Base-by-base conservation (phyloP, 2,888 invertebrate genomes). In the Oligia latruncula region DNA sequence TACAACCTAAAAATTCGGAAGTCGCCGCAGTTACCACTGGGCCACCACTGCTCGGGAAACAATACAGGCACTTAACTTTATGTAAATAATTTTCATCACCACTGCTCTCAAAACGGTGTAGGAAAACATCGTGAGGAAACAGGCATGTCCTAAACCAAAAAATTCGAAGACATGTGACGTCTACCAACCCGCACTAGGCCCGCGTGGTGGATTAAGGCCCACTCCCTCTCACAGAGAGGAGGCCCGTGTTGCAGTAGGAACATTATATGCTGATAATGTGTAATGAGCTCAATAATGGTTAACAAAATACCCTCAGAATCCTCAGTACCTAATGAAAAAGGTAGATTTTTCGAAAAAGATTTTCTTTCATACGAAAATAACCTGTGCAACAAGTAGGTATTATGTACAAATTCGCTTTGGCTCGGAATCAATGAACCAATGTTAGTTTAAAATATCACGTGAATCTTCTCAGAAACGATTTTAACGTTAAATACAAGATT, bases 361-460 rank as follows among this genome's bases (percentile, higher is more conserved):
- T 43, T 46, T 49, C 5, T 52, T 77, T 66, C 35, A 66, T n/a
- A 55, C 2, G 17, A 17, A 46, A 55, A n/a, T 46, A 46, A 0
- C 5, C 17, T 55, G 11, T 8, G 35, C 15, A 65, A n/a, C n/a
- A 46, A 65, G 17, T n/a, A 55, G 4, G 11, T 43, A 49, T n/a
- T 17, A 35, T 23, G 35, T 35, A 55, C 2, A 40, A 40, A 40
- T n/a, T 72, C 17, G 1, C 35, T 62, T 74, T 4, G 49, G 35
- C 60, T 43, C 55, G 23, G 13, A 35, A 77, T 13, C 4, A 58
- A 40, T 29, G 9, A 58, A 11, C 23, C 49, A 29, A 66, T 66
- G 29, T 71, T 52, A 29, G 9, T 43, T 68, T 40, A 49, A 62
- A 82, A 78, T 70, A 70, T 78, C 43, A 46, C 13, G 46, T 35